Percentiles rank a stretch among this genome's conserved stretches.
These are phyloP conservation scores for Tinea trinotella DNA, from an alignment of 2,888 invertebrate species.

Conservation along the genomic window DNA sequence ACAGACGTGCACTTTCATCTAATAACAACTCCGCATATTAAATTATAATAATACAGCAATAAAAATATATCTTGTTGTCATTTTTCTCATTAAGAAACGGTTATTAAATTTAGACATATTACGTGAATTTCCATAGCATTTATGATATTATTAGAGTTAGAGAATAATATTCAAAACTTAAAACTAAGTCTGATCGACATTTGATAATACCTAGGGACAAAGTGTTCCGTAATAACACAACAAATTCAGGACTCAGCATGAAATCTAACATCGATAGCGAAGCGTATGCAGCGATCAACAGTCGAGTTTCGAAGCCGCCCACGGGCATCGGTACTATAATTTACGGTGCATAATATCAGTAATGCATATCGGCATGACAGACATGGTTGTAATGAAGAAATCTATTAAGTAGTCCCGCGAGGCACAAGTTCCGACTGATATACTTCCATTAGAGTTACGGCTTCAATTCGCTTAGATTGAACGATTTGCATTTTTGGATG, in stretches of 20 bases:
- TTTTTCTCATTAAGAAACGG: background rate
- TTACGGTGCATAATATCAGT: conserved; percentile 30
- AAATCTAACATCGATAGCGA: conserved; percentile 2
- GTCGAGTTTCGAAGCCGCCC: conserved; percentile 21
- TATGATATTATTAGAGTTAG: too few species aligned
- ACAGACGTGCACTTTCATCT: conserved; percentile 16
- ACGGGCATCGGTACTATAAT: conserved; percentile 24
- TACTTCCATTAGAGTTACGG: background rate
- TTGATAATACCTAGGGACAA: too few species aligned
- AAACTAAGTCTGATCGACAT: background rate
- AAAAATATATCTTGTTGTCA: background rate
- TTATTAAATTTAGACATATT: too few species aligned
- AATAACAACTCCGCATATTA: conserved; percentile 12
- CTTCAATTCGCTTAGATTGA: background rate
- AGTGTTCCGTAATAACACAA: background rate
- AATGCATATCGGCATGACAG: conserved; percentile 29
- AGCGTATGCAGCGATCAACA: conserved; percentile 12
- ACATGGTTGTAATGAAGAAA: conserved; percentile 32
- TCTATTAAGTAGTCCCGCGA: conserved; percentile 31
- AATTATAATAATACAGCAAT: conserved; percentile 5
- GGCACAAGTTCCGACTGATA: conserved; percentile 15
- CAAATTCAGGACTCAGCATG: background rate
- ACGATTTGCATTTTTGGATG: too few species aligned
- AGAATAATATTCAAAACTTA: too few species aligned
- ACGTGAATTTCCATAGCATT: too few species aligned